A percentile compares a stretch with the other conserved stretches of the same genome.
phyloP scores from a whole-genome alignment of 2,113 vertebrate genomes.

The Promerops cafer region DNA sequence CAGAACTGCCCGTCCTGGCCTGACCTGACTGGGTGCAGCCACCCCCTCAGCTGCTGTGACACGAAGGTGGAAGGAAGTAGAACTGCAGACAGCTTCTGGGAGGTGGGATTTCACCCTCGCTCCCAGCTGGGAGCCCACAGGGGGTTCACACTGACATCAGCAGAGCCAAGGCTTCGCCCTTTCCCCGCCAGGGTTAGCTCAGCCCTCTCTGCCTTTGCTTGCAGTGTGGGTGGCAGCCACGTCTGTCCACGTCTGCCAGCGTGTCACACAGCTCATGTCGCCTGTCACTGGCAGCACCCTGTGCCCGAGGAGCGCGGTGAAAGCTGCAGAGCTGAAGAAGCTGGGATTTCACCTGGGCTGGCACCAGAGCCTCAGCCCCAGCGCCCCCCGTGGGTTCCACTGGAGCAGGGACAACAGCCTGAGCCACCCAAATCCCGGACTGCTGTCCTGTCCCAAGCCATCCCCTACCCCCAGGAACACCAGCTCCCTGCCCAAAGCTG shows the following conservation, averaged over 20 bases:
- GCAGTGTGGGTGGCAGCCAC: not conserved
- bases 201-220: accelerated
- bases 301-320: not conserved
- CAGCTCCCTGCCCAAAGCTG: not conserved
- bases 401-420: accelerated
- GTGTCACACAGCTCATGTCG: not conserved
- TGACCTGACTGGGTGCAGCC: accelerated
- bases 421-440: not conserved
- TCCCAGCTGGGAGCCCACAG: not conserved
- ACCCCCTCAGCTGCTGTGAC: not conserved
- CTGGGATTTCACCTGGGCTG: not conserved
- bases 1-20: not conserved
- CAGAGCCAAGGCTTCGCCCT: not conserved
- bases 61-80: not conserved
- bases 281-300: not conserved
- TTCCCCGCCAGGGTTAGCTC: not conserved
- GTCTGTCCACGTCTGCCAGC: not conserved
- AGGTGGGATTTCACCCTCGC: not conserved
- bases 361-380: not conserved
- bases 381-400: accelerated
- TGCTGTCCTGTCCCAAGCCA: not conserved
- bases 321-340: not conserved
- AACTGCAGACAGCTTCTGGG: not conserved
- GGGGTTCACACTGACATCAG: not conserved
- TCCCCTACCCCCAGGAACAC: not conserved